phyloP scores from a whole-genome alignment of 2,888 invertebrate species.

The Aricia artaxerxes region DNA sequence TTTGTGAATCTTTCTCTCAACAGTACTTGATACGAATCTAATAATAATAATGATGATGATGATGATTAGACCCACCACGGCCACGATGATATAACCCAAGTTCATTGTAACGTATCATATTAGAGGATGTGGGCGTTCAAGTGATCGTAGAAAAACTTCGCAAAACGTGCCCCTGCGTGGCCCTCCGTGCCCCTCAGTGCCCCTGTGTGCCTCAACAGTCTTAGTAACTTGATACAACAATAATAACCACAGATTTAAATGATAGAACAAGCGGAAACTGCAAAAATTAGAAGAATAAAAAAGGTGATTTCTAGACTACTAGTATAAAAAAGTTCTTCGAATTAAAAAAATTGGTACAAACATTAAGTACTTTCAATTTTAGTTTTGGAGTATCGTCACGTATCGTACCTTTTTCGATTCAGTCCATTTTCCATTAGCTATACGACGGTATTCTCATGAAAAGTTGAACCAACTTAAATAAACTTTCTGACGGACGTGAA shows the following conservation, averaged over 20 bases:
- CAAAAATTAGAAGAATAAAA: not conserved
- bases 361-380: no score
- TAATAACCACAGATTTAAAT: not conserved
- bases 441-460: no score
- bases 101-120: conserved; percentile 25
- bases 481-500: no score
- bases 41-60: not conserved
- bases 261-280: not conserved
- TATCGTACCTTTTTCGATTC: no score
- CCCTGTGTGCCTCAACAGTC: not conserved
- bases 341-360: no score
- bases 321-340: no score
- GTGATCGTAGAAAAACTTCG: conserved; percentile 22
- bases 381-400: no score
- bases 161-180: conserved; percentile 5
- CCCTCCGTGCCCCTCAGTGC: not conserved
- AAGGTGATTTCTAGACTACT: not conserved
- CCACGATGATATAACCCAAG: conserved; percentile 22
- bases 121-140: conserved; percentile 25
- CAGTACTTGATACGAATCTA: no score
- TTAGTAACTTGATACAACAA: not conserved
- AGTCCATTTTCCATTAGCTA: no score
- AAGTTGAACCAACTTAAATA: no score
- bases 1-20: no score
- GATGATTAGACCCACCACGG: conserved; percentile 10